Percentiles rank a stretch among this genome's conserved stretches.
phyloP scores from a whole-genome alignment of 2,888 invertebrate genomes.

The Ethmia dodecea region DNA sequence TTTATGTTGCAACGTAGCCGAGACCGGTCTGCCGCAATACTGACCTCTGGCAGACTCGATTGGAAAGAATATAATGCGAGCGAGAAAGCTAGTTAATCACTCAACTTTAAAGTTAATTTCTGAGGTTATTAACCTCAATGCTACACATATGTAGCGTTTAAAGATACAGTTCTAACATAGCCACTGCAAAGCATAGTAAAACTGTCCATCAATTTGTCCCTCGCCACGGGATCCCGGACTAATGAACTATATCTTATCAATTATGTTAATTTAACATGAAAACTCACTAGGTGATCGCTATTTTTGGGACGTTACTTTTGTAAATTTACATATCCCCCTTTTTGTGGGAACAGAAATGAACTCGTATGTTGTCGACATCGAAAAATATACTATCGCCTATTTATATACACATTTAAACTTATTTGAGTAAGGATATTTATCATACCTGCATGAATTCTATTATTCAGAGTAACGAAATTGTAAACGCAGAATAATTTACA shows the following conservation, averaged over 20 bases:
- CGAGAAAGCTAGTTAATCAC: constrained; percentile 24
- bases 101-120: too few relatives aligned
- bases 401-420: too few relatives aligned
- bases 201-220: constrained; percentile 26
- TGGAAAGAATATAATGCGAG: constrained; percentile 36
- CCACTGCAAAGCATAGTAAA: neutral
- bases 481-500: too few relatives aligned
- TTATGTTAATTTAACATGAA: constrained; percentile 17
- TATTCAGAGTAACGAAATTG: too few relatives aligned
- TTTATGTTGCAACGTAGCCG: constrained; percentile 47
- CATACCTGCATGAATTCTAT: too few relatives aligned
- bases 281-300: constrained; percentile 10
- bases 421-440: too few relatives aligned
- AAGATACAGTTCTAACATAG: neutral
- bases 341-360: too few relatives aligned
- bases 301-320: constrained; percentile 4
- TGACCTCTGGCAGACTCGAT: constrained; percentile 44
- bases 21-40: constrained; percentile 51
- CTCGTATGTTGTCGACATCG: too few relatives aligned
- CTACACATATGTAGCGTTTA: neutral
- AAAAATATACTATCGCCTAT: too few relatives aligned
- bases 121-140: constrained; percentile 3
- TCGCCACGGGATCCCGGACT: constrained; percentile 21
- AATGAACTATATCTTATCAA: constrained; percentile 26
- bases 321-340: too few relatives aligned